These are phyloP conservation scores for Eleginops maclovinus DNA, from an alignment of 2,113 vertebrate species.

Conservation along the genomic window DNA sequence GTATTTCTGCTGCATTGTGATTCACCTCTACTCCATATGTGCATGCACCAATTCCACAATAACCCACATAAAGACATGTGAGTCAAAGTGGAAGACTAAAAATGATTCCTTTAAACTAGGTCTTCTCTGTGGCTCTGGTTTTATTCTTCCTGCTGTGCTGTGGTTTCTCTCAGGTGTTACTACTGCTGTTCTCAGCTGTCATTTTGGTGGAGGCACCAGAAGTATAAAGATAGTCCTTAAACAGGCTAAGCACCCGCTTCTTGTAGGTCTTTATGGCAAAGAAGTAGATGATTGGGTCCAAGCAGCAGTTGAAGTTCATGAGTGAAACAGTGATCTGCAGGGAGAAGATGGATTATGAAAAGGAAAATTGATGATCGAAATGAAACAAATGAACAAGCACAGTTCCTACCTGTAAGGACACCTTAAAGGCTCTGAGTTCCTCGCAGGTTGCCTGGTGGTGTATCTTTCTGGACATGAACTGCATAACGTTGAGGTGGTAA, in stretches of 20 bases:
- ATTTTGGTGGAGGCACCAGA: slow-evolving; percentile 76
- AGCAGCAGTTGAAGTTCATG: slow-evolving; percentile 91
- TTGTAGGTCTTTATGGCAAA: slow-evolving; percentile 89
- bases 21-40: not conserved
- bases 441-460: slow-evolving; percentile 75
- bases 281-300: slow-evolving; percentile 90
- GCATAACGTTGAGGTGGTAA: slow-evolving; percentile 87
- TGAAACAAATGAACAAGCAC: not conserved
- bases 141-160: slow-evolving; percentile 3
- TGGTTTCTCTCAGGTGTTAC: slow-evolving; percentile 81
- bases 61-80: not conserved
- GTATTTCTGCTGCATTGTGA: not conserved
- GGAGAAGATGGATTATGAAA: not conserved
- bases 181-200: slow-evolving; percentile 83
- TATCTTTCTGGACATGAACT: slow-evolving; percentile 84
- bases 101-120: not conserved
- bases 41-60: not conserved
- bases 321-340: slow-evolving; percentile 85
- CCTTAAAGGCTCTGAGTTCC: slow-evolving; percentile 83
- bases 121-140: not conserved
- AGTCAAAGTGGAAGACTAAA: slow-evolving; percentile 1
- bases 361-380: not conserved
- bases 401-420: slow-evolving; percentile 83
- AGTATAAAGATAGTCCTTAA: slow-evolving; percentile 80
- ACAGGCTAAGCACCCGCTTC: slow-evolving; percentile 83